These are phyloP conservation scores for Olivierus martensii DNA, from an alignment of 1,140 invertebrate genomes.

Conservation along the genomic window DNA sequence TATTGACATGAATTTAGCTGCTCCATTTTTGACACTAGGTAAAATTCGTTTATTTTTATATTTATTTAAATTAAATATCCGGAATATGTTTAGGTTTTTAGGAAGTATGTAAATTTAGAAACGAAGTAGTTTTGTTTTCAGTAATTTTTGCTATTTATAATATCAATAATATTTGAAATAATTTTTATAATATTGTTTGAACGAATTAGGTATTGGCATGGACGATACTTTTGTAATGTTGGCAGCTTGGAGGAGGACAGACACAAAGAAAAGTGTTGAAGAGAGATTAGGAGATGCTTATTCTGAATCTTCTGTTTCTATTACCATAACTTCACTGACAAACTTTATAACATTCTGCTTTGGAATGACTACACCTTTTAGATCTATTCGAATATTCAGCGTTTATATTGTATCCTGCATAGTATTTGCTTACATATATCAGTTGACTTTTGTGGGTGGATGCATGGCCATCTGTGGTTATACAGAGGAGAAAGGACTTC, in stretches of 20 bases:
- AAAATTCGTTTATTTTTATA: conserved; percentile 24
- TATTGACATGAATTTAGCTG: conserved; percentile 87
- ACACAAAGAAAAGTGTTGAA: conserved; percentile 58
- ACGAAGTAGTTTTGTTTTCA: too few relatives aligned
- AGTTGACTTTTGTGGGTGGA: conserved; percentile 83
- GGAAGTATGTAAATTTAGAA: too few relatives aligned
- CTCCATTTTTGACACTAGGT: conserved; percentile 90
- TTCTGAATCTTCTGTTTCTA: conserved; percentile 90
- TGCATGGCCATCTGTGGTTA: conserved; percentile 80
- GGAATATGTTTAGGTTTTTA: too few relatives aligned
- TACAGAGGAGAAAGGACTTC: conserved; percentile 64
- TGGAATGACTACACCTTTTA: conserved; percentile 84
- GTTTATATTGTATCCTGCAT: conserved; percentile 87
- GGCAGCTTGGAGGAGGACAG: conserved; percentile 76
- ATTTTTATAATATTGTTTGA: too few relatives aligned
- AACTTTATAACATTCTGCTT: conserved; percentile 94
- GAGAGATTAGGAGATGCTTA: conserved; percentile 74
- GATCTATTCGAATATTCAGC: conserved; percentile 88
- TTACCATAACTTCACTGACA: conserved; percentile 93
- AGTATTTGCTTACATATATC: conserved; percentile 82
- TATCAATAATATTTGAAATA: too few relatives aligned
- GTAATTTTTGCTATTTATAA: too few relatives aligned
- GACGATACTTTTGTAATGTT: conserved; percentile 95
- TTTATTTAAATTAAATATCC: too few relatives aligned
- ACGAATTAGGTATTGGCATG: conserved; percentile 68